Evolutionary conservation across 23 tunicate species (phyloP).

Genomic region (Ciona savignyi): DNA sequence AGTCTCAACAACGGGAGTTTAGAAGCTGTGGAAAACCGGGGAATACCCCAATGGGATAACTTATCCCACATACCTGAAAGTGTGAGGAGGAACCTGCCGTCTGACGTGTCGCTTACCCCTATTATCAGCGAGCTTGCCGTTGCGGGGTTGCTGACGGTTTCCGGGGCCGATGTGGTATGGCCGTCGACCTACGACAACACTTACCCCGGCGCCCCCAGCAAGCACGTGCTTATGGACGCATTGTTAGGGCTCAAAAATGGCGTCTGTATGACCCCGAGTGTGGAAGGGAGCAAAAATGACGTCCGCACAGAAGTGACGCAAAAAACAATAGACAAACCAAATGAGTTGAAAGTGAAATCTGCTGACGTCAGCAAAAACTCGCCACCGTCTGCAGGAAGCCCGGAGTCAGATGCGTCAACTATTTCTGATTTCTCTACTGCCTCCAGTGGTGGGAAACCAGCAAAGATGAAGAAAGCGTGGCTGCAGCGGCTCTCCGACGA

Average conservation of each 20-base stretch:
- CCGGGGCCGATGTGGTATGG: background rate
- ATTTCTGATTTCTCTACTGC: background rate
- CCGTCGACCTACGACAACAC: background rate
- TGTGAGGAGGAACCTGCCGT: background rate
- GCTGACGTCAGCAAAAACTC: background rate
- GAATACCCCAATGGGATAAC: background rate
- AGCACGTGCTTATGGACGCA: background rate
- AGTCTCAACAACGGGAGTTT: background rate
- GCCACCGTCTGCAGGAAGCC: background rate
- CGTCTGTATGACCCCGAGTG: background rate
- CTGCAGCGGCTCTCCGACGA: constrained; percentile 2
- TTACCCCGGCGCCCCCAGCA: background rate
- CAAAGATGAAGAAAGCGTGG: background rate
- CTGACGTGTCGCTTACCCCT: background rate
- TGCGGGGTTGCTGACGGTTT: background rate
- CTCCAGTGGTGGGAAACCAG: background rate
- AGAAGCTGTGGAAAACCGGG: background rate
- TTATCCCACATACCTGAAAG: background rate
- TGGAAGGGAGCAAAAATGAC: background rate
- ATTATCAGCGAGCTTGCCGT: background rate
- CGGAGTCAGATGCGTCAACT: background rate
- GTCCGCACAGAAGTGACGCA: background rate
- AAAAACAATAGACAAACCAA: background rate
- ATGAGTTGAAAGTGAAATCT: constrained; percentile 6
- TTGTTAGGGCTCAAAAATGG: background rate